Base-by-base conservation (phyloP, 2,888 invertebrate species). In the Melipona bicolor region DNA sequence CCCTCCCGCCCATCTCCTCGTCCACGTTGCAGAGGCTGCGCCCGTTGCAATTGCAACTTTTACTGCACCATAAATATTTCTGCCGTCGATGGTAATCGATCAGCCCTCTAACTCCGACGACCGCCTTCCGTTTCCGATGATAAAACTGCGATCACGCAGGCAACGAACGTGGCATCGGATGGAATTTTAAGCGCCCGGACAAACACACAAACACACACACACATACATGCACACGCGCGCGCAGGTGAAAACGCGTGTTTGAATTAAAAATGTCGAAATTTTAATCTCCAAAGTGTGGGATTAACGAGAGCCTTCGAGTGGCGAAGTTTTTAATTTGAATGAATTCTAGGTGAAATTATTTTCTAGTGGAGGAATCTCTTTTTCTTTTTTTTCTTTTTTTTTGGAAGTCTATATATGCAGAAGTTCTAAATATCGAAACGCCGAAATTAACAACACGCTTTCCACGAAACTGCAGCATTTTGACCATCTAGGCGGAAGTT, bases 41-140 rank as follows among this genome's bases (percentile, higher is more conserved):
- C 24, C 72, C 71, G 78, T 75, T 54, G 81, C 76, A 77, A 85
- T 73, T 81, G 70, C 73, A 85, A 83, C 71, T 85, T 80, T 88
- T 81, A 85, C 73, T 81, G 73, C 64, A 27, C 85, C 77, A 76
- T 85, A 88, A 88, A 88, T 88, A 88, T 83, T 88, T 85, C 74
- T 64, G n/a, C 52, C 74, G 36, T 32, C 71, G 81, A 77, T 77
- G 56, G 81, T 81, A 79, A 77, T 83, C 85, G 85, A 85, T 85
- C 83, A 77, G 70, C 19, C 43, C 27, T 43, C 21, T 50, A 72
- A 65, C 79, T 64, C 32, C 70, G 43, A 70, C 79, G 21, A 59
- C 43, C 67, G 52, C 15, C 68, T 77, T 71, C 62, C 61, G 19
- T 77, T 80, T 68, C 68, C 77, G 69, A 52, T 71, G 74, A 80